Conservation (phyloP, 2,113 vertebrate genomes). For the Podarcis raffonei region DNA sequence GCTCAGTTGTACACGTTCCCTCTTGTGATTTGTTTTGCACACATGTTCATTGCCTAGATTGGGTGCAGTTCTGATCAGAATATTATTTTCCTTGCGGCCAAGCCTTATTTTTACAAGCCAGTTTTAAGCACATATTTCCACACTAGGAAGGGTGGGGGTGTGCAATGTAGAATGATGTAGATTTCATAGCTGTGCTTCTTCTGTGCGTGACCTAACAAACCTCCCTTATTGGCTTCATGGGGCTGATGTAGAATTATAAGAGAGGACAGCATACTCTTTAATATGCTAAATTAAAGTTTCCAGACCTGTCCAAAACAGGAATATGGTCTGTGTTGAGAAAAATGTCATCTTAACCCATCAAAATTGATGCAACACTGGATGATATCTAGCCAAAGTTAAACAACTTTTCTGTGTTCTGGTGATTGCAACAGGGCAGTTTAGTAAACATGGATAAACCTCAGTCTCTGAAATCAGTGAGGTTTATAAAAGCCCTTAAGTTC, state of each 20-base stretch:
- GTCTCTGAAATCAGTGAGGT: background rate
- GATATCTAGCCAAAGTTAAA: background rate
- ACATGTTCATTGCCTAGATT: slow-evolving; percentile 47
- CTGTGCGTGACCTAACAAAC: background rate
- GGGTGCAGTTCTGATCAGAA: slow-evolving; percentile 9
- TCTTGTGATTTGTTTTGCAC: slow-evolving; percentile 50
- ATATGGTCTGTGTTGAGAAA: background rate
- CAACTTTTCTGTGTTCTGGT: background rate
- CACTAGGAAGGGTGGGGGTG: background rate
- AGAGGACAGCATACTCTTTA: background rate
- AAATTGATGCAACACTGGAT: background rate
- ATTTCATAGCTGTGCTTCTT: background rate
- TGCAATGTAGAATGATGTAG: background rate
- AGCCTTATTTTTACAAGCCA: background rate
- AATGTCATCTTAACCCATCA: slow-evolving; percentile 1
- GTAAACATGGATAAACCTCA: background rate
- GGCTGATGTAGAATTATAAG: background rate
- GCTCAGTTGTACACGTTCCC: slow-evolving; percentile 7
- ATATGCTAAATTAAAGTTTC: background rate
- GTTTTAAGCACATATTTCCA: background rate
- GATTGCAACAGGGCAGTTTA: background rate
- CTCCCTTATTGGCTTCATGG: background rate
- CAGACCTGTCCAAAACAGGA: background rate
- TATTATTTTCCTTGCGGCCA: background rate
- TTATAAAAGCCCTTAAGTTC: background rate